phyloP scores from a whole-genome alignment of 2,888 invertebrate species.

The Mechanitis mazaeus region DNA sequence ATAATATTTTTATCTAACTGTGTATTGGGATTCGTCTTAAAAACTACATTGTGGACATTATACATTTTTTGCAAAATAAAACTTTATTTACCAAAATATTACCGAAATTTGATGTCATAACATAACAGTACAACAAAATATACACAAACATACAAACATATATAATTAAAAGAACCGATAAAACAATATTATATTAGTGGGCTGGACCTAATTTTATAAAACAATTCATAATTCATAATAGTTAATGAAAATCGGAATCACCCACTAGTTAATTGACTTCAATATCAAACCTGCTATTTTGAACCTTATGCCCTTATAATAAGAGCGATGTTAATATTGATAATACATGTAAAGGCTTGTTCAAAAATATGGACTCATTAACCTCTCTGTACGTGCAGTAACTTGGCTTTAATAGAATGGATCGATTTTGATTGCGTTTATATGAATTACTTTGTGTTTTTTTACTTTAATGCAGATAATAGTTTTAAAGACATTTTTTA shows the following conservation, averaged over 20 bases:
- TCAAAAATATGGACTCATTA: conserved; percentile 23
- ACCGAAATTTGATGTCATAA: neutral
- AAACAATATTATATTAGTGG: conserved; percentile 30
- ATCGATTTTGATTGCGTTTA: conserved; percentile 15
- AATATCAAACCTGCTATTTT: conserved; percentile 1
- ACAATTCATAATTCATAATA: conserved; percentile 38
- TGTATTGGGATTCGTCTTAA: no score
- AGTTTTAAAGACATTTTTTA: no score
- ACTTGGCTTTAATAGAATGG: conserved; percentile 19
- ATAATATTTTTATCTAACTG: no score
- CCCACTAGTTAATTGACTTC: conserved; percentile 38
- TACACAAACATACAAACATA: neutral
- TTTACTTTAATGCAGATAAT: conserved; percentile 1
- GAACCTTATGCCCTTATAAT: conserved; percentile 11
- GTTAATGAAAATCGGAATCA: conserved; percentile 44
- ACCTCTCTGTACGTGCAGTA: conserved; percentile 21
- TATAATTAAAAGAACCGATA: neutral
- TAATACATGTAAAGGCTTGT: conserved; percentile 16
- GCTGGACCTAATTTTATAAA: conserved; percentile 41
- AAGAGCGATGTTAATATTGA: conserved; percentile 6
- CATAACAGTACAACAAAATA: neutral
- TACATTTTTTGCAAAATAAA: no score
- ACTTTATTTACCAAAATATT: no score
- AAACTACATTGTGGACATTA: no score
- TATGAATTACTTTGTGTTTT: conserved; percentile 10